Evolutionary conservation across 2,888 invertebrate genomes (phyloP).

Genomic region (Plagodis dolabraria): DNA sequence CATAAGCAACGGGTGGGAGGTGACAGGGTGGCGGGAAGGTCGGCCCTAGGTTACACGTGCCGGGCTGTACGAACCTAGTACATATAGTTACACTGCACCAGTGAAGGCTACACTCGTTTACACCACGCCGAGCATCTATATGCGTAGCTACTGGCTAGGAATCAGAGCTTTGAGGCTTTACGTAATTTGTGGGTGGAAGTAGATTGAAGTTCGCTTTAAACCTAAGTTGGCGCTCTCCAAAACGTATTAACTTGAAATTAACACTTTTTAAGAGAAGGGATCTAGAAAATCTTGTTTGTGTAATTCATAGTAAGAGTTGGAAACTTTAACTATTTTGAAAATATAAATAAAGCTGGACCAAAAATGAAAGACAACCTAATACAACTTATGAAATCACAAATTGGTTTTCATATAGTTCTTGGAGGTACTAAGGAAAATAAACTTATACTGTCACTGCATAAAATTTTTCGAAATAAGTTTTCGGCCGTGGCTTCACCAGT

Average conservation of each 20-base stretch:
- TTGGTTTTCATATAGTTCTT: too few relatives aligned
- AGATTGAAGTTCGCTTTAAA: constrained; percentile 61
- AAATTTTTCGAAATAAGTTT: too few relatives aligned
- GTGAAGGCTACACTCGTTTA: constrained; percentile 73
- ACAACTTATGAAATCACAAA: too few relatives aligned
- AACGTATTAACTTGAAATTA: constrained; percentile 46
- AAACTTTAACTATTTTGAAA: too few relatives aligned
- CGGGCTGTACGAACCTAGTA: constrained; percentile 42
- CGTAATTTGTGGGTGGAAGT: constrained; percentile 75
- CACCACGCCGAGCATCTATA: constrained; percentile 55
- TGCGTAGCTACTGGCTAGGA: constrained; percentile 54
- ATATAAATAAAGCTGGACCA: too few relatives aligned
- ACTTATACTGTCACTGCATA: too few relatives aligned
- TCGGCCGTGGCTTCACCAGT: too few relatives aligned
- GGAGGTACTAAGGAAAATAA: too few relatives aligned
- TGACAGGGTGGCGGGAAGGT: constrained; percentile 34
- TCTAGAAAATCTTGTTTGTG: too few relatives aligned
- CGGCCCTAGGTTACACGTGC: constrained; percentile 72
- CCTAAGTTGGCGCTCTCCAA: constrained; percentile 49
- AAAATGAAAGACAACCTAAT: too few relatives aligned
- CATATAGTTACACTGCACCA: constrained; percentile 69
- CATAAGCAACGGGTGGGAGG: constrained; percentile 50
- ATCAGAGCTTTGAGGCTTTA: constrained; percentile 74
- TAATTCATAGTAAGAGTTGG: too few relatives aligned
- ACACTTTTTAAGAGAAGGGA: constrained; percentile 1